A percentile compares a stretch with the other conserved stretches of the same genome.
phyloP scores from a whole-genome alignment of 2,113 vertebrate genomes.

The Gobiocypris rarus region DNA sequence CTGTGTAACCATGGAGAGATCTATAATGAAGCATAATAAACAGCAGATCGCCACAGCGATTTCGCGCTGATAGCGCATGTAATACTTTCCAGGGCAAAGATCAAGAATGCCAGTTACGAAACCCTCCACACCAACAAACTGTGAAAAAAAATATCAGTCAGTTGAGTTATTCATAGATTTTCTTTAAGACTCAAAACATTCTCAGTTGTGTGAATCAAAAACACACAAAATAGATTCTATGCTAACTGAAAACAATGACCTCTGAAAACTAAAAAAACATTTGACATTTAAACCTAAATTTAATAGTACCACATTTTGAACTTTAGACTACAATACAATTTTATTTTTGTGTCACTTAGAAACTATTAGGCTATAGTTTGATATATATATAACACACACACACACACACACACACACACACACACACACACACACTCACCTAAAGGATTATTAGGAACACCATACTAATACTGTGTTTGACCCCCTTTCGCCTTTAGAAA shows the following conservation, averaged over 20 bases:
- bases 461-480: too few relatives aligned
- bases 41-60: conserved; percentile 79
- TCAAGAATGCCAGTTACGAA: conserved; percentile 83
- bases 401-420: too few relatives aligned
- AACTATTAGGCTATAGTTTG: too few relatives aligned
- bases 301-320: background rate
- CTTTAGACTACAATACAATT: too few relatives aligned
- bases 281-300: too few relatives aligned
- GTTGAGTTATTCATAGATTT: background rate
- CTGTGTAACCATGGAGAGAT: conserved; percentile 85
- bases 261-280: too few relatives aligned
- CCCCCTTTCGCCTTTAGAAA: too few relatives aligned
- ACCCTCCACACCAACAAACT: conserved; percentile 85
- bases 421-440: too few relatives aligned
- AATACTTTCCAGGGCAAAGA: conserved; percentile 72
- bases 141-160: background rate
- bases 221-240: background rate
- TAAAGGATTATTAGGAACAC: too few relatives aligned
- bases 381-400: too few relatives aligned
- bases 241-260: background rate
- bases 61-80: conserved; percentile 75
- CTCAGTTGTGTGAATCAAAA: background rate
- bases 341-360: too few relatives aligned
- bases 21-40: conserved; percentile 78
- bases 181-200: background rate